These are phyloP conservation scores for Petrocephalus zakoni DNA, from an alignment of 2,113 vertebrate genomes.

Conservation along the genomic window DNA sequence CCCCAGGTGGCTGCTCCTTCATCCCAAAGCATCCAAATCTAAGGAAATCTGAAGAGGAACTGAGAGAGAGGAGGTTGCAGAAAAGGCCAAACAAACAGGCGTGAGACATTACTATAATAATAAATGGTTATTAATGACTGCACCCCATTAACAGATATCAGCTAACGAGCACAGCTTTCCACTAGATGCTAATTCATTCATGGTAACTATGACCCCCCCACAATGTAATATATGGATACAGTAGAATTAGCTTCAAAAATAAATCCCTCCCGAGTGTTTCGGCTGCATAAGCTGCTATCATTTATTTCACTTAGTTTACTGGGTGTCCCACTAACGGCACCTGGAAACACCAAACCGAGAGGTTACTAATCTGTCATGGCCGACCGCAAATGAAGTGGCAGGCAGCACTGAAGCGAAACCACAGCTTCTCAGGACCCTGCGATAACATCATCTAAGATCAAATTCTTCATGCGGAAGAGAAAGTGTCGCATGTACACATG, in stretches of 20 bases:
- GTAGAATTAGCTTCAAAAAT: conserved; percentile 67
- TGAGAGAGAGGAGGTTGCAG: not conserved
- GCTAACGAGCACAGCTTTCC: conserved; percentile 70
- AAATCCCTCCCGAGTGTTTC: conserved; percentile 69
- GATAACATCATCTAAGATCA: not conserved
- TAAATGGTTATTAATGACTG: conserved; percentile 66
- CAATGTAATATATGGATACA: conserved; percentile 67
- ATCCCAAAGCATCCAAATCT: not conserved
- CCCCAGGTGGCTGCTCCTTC: not conserved
- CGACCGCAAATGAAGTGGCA: conserved; percentile 63
- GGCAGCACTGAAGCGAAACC: conserved; percentile 56
- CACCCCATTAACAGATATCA: conserved; percentile 69
- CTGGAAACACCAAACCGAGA: conserved; percentile 45
- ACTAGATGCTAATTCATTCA: conserved; percentile 69
- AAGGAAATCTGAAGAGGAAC: conserved; percentile 21
- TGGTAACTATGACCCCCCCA: conserved; percentile 55
- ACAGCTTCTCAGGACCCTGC: conserved; percentile 36
- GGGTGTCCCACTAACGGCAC: conserved; percentile 59
- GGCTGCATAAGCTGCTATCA: conserved; percentile 63
- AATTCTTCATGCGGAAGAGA: not conserved
- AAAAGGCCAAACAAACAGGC: conserved; percentile 35
- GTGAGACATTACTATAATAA: conserved; percentile 52
- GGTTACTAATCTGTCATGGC: conserved; percentile 62
- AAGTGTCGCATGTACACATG: not conserved
- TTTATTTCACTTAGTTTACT: conserved; percentile 71